A percentile compares a stretch with the other conserved stretches of the same genome.
Evolutionary conservation across 2,888 invertebrate species (phyloP).

Genomic region (Amblyteles armatorius): DNA sequence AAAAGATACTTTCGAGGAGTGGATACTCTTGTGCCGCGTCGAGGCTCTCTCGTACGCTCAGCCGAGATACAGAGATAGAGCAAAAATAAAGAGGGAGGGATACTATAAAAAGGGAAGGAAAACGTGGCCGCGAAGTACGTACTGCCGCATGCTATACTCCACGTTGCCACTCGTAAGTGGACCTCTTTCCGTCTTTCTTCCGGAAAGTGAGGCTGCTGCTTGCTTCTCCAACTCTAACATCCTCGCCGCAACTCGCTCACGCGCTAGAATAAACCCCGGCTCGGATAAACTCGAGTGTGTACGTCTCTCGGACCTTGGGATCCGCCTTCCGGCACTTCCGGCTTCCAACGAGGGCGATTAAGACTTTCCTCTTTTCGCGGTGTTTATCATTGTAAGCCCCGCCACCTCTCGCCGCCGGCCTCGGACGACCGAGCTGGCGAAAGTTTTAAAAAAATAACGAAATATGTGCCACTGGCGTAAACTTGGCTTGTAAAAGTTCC

Average conservation of each 20-base stretch:
- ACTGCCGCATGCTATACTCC: slow-evolving; percentile 23
- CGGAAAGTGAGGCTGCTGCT: slow-evolving; percentile 52
- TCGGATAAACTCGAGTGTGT: slow-evolving; percentile 65
- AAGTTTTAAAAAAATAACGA: background rate
- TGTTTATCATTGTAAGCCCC: slow-evolving; percentile 49
- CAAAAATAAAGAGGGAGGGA: slow-evolving; percentile 29
- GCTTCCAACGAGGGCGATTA: slow-evolving; percentile 49
- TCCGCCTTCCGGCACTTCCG: slow-evolving; percentile 55
- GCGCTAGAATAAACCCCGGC: slow-evolving; percentile 44
- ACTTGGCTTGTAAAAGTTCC: background rate
- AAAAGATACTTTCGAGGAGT: slow-evolving; percentile 41
- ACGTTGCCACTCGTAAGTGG: slow-evolving; percentile 49
- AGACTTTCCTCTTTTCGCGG: slow-evolving; percentile 46
- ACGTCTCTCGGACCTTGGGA: slow-evolving; percentile 46
- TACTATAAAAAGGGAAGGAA: slow-evolving; percentile 39
- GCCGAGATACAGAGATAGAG: slow-evolving; percentile 28
- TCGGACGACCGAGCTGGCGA: background rate
- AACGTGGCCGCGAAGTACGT: slow-evolving; percentile 36
- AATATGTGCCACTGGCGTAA: background rate
- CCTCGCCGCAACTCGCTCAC: slow-evolving; percentile 55
- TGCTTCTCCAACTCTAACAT: slow-evolving; percentile 49
- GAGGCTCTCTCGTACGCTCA: slow-evolving; percentile 28
- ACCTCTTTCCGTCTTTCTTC: slow-evolving; percentile 58
- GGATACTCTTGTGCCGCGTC: slow-evolving; percentile 14
- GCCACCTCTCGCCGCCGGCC: slow-evolving; percentile 3